Conservation (phyloP, 2,888 invertebrate genomes). For the Pachliopta kotzebuea region DNA sequence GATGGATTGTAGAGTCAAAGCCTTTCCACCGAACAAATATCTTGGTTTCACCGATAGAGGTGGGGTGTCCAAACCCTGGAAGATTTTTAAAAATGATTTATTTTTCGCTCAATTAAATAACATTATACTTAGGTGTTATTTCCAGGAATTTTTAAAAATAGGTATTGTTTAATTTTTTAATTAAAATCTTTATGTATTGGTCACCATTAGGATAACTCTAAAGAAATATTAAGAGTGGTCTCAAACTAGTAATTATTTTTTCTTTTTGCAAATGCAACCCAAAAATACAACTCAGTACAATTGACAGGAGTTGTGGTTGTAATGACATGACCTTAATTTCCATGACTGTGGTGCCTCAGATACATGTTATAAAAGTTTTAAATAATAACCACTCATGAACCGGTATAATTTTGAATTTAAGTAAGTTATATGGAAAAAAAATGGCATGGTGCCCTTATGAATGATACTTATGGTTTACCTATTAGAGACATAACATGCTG, state of each 20-base stretch:
- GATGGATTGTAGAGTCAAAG: slow-evolving; percentile 83
- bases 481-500: slow-evolving; percentile 73
- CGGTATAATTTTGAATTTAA: slow-evolving; percentile 40
- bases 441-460: slow-evolving; percentile 73
- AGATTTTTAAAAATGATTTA: slow-evolving; percentile 43
- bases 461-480: slow-evolving; percentile 81
- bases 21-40: slow-evolving; percentile 84
- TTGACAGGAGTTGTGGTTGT: neutral
- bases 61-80: slow-evolving; percentile 71
- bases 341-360: neutral
- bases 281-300: neutral
- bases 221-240: slow-evolving; percentile 1
- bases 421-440: slow-evolving; percentile 56
- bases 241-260: slow-evolving; percentile 19
- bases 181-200: neutral
- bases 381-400: slow-evolving; percentile 63
- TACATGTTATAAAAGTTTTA: slow-evolving; percentile 37
- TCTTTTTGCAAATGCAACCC: slow-evolving; percentile 1
- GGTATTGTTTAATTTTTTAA: neutral
- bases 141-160: slow-evolving; percentile 25
- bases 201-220: neutral
- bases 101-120: slow-evolving; percentile 35
- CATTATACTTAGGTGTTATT: slow-evolving; percentile 19
- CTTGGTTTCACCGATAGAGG: slow-evolving; percentile 72
- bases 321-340: neutral